These are phyloP conservation scores for Chlamydotis undulata DNA, from an alignment of 2,113 vertebrate species.

Conservation along the genomic window DNA sequence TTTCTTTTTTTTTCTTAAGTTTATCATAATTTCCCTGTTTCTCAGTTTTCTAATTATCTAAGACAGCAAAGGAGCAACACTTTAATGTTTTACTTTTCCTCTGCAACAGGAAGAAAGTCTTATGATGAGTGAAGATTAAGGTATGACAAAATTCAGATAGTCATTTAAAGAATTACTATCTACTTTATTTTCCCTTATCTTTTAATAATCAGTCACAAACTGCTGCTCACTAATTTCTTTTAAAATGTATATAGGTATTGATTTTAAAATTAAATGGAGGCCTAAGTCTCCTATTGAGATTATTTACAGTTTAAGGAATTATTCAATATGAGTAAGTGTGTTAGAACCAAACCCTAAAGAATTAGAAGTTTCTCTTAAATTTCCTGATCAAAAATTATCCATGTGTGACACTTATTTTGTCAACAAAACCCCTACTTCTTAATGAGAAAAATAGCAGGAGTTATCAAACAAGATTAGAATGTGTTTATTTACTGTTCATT, in stretches of 20 bases:
- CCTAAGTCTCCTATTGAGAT: neutral
- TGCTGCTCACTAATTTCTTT: neutral
- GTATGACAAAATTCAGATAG: neutral
- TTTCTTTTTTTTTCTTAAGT: neutral
- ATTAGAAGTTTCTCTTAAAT: neutral
- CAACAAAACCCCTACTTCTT: accelerated
- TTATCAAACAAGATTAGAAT: neutral
- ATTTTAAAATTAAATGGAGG: neutral
- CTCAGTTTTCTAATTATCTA: neutral
- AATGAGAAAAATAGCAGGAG: neutral
- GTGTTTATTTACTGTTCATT: neutral
- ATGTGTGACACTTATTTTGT: neutral
- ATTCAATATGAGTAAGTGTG: neutral
- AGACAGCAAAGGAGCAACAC: neutral
- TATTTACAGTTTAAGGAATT: neutral
- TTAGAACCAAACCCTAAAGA: neutral
- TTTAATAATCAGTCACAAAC: neutral
- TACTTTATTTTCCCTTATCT: neutral
- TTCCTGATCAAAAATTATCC: neutral
- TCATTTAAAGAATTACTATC: neutral
- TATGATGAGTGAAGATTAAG: neutral
- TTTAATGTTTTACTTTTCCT: neutral
- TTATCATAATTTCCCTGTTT: neutral
- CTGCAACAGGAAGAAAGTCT: neutral
- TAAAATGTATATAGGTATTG: neutral